Evolutionary conservation across 2,113 vertebrate genomes (phyloP).

Genomic region (Poecile atricapillus): DNA sequence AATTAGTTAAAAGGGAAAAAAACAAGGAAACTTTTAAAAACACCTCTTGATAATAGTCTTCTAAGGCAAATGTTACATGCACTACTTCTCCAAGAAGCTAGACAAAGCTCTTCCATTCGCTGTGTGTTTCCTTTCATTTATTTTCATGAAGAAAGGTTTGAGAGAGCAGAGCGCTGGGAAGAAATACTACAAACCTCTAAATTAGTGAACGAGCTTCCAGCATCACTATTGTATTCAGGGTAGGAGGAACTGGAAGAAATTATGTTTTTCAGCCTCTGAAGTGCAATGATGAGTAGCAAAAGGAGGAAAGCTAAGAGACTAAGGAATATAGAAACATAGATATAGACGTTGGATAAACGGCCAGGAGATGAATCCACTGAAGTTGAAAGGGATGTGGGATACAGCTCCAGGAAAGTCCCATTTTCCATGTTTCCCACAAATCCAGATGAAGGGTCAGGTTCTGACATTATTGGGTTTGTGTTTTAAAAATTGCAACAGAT

Average conservation of each 20-base stretch:
- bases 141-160: conserved; percentile 86
- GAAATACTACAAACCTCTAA: conserved; percentile 96
- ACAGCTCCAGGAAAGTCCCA: conserved; percentile 85
- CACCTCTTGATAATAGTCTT: conserved; percentile 22
- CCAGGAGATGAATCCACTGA: conserved; percentile 79
- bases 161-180: conserved; percentile 88
- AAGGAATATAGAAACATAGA: conserved; percentile 96
- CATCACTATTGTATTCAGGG: conserved; percentile 88
- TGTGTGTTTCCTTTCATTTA: background rate
- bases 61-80: conserved; percentile 38
- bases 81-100: background rate
- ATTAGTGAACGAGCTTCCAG: conserved; percentile 94
- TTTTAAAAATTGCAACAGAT: conserved; percentile 10
- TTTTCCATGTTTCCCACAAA: conserved; percentile 75
- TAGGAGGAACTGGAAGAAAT: conserved; percentile 92
- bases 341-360: conserved; percentile 83
- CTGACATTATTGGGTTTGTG: conserved; percentile 65
- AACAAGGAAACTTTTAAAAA: background rate
- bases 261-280: conserved; percentile 96
- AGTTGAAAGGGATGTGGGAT: conserved; percentile 84
- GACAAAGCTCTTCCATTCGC: background rate
- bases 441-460: conserved; percentile 58
- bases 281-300: conserved; percentile 88
- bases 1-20: background rate
- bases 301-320: conserved; percentile 91